Conservation (phyloP, 2,113 vertebrate species). For the Alces alces region DNA sequence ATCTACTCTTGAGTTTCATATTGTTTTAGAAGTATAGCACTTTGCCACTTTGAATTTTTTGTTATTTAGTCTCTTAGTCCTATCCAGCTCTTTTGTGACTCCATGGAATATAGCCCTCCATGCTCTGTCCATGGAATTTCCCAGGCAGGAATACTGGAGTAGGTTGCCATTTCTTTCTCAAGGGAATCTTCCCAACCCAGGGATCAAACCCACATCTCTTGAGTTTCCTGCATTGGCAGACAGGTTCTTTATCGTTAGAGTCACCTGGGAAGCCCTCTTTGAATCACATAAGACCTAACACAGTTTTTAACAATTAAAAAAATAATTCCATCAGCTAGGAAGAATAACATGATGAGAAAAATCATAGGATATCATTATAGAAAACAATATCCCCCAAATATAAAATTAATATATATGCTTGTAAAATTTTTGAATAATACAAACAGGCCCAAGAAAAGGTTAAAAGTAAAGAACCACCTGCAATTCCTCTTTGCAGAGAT, state of each 20-base stretch:
- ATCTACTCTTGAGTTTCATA: neutral
- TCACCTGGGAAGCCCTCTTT: neutral
- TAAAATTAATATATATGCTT: neutral
- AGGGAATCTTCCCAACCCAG: neutral
- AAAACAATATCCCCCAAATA: neutral
- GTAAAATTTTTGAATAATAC: neutral
- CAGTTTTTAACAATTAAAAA: neutral
- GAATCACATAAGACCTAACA: neutral
- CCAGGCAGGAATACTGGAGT: neutral
- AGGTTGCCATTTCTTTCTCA: neutral
- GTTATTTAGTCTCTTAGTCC: neutral
- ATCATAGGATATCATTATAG: neutral
- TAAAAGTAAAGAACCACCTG: neutral
- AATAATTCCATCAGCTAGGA: constrained; percentile 16
- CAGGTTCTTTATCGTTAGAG: neutral
- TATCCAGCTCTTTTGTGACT: neutral
- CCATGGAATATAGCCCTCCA: neutral
- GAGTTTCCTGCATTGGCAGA: neutral
- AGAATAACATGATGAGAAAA: neutral
- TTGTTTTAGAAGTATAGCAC: neutral
- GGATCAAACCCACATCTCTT: neutral
- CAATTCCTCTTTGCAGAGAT: neutral
- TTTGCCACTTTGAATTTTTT: neutral
- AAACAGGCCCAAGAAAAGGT: neutral
- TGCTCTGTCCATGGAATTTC: neutral